Conservation (phyloP, 1,140 invertebrate genomes). For the Araneus ventricosus region DNA sequence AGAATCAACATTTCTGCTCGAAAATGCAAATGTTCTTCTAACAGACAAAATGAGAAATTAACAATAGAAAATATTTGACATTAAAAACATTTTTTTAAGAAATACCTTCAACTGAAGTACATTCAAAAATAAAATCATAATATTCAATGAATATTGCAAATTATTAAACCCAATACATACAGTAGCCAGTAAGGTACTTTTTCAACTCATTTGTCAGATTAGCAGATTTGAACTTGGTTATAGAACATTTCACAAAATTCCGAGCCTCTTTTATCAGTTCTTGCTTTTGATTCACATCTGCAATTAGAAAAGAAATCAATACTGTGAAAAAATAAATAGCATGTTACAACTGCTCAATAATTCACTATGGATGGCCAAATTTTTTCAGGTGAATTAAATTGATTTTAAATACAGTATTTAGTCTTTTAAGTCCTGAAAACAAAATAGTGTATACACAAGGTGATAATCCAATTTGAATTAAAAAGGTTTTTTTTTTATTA, state of each 20-base stretch:
- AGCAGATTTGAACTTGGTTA: not conserved
- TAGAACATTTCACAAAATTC: not conserved
- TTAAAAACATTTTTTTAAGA: too few relatives aligned
- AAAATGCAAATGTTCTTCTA: too few relatives aligned
- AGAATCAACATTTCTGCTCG: too few relatives aligned
- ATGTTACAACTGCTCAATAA: not conserved
- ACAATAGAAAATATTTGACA: too few relatives aligned
- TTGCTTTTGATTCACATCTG: not conserved
- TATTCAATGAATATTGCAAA: too few relatives aligned
- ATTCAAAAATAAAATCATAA: too few relatives aligned
- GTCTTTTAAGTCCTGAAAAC: too few relatives aligned
- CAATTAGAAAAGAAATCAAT: not conserved
- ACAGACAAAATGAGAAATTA: too few relatives aligned
- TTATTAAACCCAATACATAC: not conserved
- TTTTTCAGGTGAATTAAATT: not conserved
- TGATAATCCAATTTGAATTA: not conserved
- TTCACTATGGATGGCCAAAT: not conserved
- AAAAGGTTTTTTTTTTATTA: not conserved
- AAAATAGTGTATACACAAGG: not conserved
- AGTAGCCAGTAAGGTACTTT: not conserved
- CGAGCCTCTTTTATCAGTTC: not conserved
- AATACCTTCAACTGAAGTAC: too few relatives aligned
- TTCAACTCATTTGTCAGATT: not conserved
- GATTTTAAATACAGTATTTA: too few relatives aligned
- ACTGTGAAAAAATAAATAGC: not conserved